Evolutionary conservation across 53 echinoderm and acorn worm genomes (phyloP).

Genomic region (Pentamera pediparva): DNA sequence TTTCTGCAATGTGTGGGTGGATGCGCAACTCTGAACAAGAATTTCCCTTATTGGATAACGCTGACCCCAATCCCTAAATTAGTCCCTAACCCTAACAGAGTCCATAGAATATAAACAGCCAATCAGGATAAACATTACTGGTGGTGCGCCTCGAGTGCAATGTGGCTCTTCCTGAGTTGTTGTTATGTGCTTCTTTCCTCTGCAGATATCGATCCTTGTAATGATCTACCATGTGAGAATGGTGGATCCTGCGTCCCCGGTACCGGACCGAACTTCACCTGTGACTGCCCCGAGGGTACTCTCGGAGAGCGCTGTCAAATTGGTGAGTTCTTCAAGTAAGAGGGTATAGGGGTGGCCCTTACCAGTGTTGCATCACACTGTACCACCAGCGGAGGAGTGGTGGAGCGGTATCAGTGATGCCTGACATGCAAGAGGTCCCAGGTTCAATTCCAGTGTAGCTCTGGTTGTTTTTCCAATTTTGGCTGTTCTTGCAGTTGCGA

Average conservation of each 20-base stretch:
- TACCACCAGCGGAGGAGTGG: not conserved
- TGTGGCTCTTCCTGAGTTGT: not conserved
- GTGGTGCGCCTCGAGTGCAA: too few species aligned
- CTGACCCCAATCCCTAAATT: not conserved
- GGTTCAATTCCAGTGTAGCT: too few species aligned
- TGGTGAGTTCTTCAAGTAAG: not conserved
- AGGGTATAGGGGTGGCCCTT: too few species aligned
- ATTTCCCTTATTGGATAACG: too few species aligned
- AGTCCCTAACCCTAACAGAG: not conserved
- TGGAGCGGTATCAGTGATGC: too few species aligned
- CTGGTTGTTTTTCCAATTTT: too few species aligned
- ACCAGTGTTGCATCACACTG: not conserved
- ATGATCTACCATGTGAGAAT: conserved; percentile 26
- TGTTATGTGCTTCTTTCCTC: not conserved
- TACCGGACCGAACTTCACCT: conserved; percentile 20
- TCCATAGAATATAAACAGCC: not conserved
- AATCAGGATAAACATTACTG: not conserved
- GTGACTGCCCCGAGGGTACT: conserved; percentile 47
- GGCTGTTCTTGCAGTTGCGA: too few species aligned
- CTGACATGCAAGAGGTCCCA: too few species aligned
- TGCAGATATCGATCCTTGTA: conserved; percentile 13
- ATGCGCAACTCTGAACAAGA: too few species aligned
- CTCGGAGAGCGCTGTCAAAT: conserved; percentile 34
- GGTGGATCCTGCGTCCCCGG: conserved; percentile 42
- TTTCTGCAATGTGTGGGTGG: too few species aligned